Percentiles rank a stretch among this genome's conserved stretches.
phyloP scores from a whole-genome alignment of 1,140 invertebrate genomes.

The Drosophila kohkoa region DNA sequence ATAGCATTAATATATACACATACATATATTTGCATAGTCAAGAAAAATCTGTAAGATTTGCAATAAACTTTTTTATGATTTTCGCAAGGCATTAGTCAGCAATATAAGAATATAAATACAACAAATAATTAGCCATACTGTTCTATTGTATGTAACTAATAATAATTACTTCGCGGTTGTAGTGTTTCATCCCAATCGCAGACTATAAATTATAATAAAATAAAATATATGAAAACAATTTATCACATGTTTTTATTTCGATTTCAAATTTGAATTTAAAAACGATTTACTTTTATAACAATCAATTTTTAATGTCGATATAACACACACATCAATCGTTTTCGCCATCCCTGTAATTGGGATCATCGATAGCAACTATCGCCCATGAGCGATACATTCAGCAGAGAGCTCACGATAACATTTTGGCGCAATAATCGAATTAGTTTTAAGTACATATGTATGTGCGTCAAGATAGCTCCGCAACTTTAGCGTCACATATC shows the following conservation, averaged over 20 bases:
- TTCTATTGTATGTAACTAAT: slow-evolving; percentile 42
- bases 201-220: slow-evolving; percentile 52
- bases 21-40: slow-evolving; percentile 43
- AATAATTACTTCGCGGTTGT: slow-evolving; percentile 25
- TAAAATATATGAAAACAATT: slow-evolving; percentile 43
- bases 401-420: too few species aligned
- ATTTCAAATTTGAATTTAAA: not conserved
- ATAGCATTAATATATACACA: slow-evolving; percentile 34
- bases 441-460: too few species aligned
- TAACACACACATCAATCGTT: too few species aligned
- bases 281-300: not conserved
- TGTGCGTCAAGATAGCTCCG: too few species aligned
- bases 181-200: slow-evolving; percentile 20
- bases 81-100: slow-evolving; percentile 63
- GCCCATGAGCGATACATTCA: too few species aligned
- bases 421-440: too few species aligned
- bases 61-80: slow-evolving; percentile 48
- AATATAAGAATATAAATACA: slow-evolving; percentile 50
- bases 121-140: slow-evolving; percentile 49
- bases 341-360: too few species aligned
- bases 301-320: too few species aligned
- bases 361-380: too few species aligned
- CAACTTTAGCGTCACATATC: too few species aligned
- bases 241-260: not conserved
- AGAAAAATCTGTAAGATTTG: slow-evolving; percentile 76